Evolutionary conservation across 92 coral and sea anemone species (phyloP).

Genomic region (Montipora capitata): DNA sequence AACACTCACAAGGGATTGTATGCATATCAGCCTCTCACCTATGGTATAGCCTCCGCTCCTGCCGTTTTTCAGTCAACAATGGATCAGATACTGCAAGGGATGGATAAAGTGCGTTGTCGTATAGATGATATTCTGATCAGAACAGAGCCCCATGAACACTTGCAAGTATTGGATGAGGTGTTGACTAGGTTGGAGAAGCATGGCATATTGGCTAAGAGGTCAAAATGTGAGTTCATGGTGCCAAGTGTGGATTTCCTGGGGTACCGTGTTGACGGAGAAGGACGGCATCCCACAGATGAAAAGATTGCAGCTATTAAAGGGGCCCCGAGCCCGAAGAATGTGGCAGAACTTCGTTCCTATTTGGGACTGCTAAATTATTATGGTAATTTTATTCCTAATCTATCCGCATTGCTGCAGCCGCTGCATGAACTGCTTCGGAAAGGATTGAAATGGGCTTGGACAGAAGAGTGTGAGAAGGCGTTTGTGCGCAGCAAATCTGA

Average conservation of each 20-base stretch:
- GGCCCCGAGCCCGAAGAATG: slow-evolving; percentile 62
- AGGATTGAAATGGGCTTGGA: slow-evolving; percentile 64
- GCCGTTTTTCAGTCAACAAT: slow-evolving; percentile 43
- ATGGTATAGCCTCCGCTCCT: slow-evolving; percentile 57
- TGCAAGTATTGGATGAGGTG: slow-evolving; percentile 59
- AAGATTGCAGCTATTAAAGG: slow-evolving; percentile 45
- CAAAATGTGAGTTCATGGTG: slow-evolving; percentile 65
- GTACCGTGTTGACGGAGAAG: slow-evolving; percentile 45
- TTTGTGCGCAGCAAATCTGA: slow-evolving; percentile 48
- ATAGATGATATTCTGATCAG: slow-evolving; percentile 63
- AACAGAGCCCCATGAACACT: slow-evolving; percentile 60
- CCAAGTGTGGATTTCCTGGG: slow-evolving; percentile 65
- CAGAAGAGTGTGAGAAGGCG: slow-evolving; percentile 48
- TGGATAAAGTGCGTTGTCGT: slow-evolving; percentile 11
- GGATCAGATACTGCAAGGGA: too few species aligned
- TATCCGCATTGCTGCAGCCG: slow-evolving; percentile 60
- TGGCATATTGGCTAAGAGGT: slow-evolving; percentile 44
- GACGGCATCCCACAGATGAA: not conserved
- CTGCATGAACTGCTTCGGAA: slow-evolving; percentile 51
- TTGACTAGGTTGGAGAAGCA: slow-evolving; percentile 50
- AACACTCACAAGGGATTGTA: slow-evolving; percentile 63
- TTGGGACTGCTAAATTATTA: slow-evolving; percentile 74
- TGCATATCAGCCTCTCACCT: slow-evolving; percentile 62
- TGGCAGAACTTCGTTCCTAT: slow-evolving; percentile 68
- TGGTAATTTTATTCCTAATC: slow-evolving; percentile 54